phyloP scores from a whole-genome alignment of 2,888 invertebrate species.

The Pammene fasciana region DNA sequence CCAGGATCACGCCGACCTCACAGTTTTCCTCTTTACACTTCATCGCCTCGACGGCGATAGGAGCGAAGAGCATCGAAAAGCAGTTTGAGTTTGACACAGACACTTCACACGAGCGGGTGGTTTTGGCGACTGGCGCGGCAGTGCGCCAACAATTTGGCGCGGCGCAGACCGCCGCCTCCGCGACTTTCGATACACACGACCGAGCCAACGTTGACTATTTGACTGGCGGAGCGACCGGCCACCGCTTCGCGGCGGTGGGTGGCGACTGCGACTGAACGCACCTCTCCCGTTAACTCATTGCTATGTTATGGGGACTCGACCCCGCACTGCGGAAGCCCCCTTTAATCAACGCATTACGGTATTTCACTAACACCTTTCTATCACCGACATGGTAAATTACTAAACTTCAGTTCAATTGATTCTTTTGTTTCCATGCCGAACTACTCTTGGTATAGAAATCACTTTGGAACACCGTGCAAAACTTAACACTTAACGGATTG shows the following conservation, averaged over 20 bases:
- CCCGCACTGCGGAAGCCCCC: conserved; percentile 73
- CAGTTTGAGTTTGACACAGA: conserved; percentile 57
- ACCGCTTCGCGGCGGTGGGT: conserved; percentile 79
- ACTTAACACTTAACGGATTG: conserved; percentile 14
- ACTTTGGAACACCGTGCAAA: conserved; percentile 15
- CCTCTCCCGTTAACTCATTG: conserved; percentile 82
- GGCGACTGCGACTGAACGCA: conserved; percentile 75
- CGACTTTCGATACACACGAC: conserved; percentile 68
- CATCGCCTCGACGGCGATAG: conserved; percentile 82
- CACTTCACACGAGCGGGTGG: conserved; percentile 62
- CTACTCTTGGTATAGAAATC: conserved; percentile 3
- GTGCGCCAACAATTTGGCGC: conserved; percentile 73
- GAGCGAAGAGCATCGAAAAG: conserved; percentile 81
- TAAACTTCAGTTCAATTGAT: conserved; percentile 17
- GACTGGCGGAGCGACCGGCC: conserved; percentile 71
- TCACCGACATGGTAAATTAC: conserved; percentile 35
- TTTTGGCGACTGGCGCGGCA: conserved; percentile 54
- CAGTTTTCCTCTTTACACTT: conserved; percentile 84
- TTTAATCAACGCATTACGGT: conserved; percentile 54
- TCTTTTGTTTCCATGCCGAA: conserved; percentile 27
- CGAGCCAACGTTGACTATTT: conserved; percentile 77
- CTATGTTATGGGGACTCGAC: conserved; percentile 77
- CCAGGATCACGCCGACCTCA: conserved; percentile 81
- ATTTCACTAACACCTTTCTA: conserved; percentile 56
- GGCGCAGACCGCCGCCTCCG: conserved; percentile 70